Conservation (phyloP, 2,888 invertebrate genomes). For the Lordiphosa fenestrarum region DNA sequence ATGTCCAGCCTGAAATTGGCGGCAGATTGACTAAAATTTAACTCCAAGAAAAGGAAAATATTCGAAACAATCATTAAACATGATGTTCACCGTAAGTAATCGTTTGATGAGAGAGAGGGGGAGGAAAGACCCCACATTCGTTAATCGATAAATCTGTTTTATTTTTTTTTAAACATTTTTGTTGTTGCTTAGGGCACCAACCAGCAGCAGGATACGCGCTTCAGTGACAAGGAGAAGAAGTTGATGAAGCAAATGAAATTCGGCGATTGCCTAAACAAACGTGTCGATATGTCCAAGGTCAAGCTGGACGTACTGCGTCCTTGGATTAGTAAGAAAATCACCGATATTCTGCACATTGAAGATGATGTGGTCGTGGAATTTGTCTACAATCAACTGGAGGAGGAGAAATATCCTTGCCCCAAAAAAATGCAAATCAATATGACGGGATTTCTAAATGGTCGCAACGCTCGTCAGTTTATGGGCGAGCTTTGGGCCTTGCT, state of each 20-base stretch:
- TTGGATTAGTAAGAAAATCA: constrained; percentile 98
- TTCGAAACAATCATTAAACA: constrained; percentile 55
- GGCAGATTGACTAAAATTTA: constrained; percentile 18
- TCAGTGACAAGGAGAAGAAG: constrained; percentile 99
- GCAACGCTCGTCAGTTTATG: constrained; percentile 98
- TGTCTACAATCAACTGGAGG: constrained; percentile 98
- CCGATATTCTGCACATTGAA: constrained; percentile 97
- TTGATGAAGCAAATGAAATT: constrained; percentile 99
- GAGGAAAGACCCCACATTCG: constrained; percentile 16
- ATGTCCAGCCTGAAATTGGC: constrained; percentile 29
- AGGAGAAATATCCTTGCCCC: constrained; percentile 96
- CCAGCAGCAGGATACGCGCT: constrained; percentile 99
- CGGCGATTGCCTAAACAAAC: constrained; percentile 94
- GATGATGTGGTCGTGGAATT: constrained; percentile 99
- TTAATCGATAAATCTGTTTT: constrained; percentile 58
- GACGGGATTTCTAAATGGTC: constrained; percentile 98
- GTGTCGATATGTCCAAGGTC: constrained; percentile 99
- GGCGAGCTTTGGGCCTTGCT: constrained; percentile 97
- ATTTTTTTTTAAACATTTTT: background rate
- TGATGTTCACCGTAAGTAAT: constrained; percentile 77
- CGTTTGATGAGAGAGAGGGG: constrained; percentile 2
- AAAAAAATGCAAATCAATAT: constrained; percentile 99
- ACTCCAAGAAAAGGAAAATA: background rate
- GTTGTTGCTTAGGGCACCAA: constrained; percentile 90
- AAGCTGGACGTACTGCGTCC: constrained; percentile 98